These are phyloP conservation scores for Antigone vipio DNA, from an alignment of 2,113 vertebrate species.

Conservation along the genomic window DNA sequence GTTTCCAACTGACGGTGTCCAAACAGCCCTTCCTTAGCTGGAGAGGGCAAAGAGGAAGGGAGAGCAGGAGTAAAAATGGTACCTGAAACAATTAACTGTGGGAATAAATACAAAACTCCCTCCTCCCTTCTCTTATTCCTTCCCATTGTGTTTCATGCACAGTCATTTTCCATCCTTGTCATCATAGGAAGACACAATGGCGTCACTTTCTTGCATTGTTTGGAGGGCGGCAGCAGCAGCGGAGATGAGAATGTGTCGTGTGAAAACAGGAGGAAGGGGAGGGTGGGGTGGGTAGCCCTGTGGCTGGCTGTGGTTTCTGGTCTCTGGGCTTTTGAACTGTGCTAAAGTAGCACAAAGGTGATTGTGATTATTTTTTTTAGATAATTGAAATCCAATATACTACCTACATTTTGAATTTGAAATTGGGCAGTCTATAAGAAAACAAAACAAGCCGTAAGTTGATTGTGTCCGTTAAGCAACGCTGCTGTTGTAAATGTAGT, in stretches of 20 bases:
- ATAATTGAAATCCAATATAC: not conserved
- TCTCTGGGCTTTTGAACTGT: not conserved
- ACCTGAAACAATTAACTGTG: not conserved
- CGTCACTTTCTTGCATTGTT: not conserved
- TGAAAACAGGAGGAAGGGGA: not conserved
- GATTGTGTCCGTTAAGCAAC: not conserved
- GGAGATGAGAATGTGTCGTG: not conserved
- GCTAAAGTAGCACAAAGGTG: not conserved
- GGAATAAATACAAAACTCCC: not conserved
- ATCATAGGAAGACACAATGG: not conserved
- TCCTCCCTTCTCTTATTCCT: not conserved
- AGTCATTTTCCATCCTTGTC: not conserved
- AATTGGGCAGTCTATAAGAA: not conserved
- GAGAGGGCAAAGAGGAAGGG: not conserved
- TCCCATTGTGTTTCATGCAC: not conserved
- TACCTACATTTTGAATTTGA: not conserved
- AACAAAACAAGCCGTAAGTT: not conserved
- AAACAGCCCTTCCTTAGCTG: not conserved
- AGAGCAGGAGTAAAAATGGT: not conserved
- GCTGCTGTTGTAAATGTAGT: not conserved
- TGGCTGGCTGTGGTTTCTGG: not conserved
- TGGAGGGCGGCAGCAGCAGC: not conserved
- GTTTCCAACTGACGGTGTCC: fast-evolving
- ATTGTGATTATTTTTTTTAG: not conserved
- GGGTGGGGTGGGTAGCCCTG: not conserved